Percentiles rank a stretch among this genome's conserved stretches.
phyloP scores from a whole-genome alignment of 2,888 invertebrate species.

The Hedya salicella region DNA sequence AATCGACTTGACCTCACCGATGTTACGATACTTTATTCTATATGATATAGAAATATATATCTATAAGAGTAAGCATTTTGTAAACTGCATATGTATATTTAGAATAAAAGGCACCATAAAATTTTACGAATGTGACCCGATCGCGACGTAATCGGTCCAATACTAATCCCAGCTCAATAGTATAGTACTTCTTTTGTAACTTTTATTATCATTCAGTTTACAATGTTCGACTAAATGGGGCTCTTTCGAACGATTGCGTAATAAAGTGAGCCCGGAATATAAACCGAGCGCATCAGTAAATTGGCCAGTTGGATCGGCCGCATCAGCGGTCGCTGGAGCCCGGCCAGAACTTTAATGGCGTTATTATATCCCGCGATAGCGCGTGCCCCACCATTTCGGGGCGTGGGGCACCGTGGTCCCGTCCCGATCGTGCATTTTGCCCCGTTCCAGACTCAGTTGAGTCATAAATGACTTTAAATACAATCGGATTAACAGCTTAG shows the following conservation, averaged over 20 bases:
- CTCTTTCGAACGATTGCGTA: conserved; percentile 22
- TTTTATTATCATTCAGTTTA: conserved; percentile 7
- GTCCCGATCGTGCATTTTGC: background rate
- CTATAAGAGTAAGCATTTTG: no score
- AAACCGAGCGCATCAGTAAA: conserved; percentile 33
- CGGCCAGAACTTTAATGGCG: conserved; percentile 56
- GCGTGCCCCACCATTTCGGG: conserved; percentile 16
- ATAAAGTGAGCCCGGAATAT: conserved; percentile 19
- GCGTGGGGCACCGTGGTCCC: conserved; percentile 3
- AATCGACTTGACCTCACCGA: no score
- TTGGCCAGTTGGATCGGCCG: conserved; percentile 25
- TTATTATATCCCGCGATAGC: conserved; percentile 53
- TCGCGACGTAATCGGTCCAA: conserved; percentile 5
- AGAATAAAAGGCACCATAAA: conserved; percentile 16
- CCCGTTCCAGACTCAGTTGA: background rate
- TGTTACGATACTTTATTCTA: no score
- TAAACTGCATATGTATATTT: background rate
- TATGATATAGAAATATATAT: no score
- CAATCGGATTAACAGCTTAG: conserved; percentile 21
- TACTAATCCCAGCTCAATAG: conserved; percentile 18
- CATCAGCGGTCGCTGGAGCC: conserved; percentile 51
- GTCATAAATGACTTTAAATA: background rate
- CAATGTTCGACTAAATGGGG: conserved; percentile 7
- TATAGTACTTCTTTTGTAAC: conserved; percentile 3
- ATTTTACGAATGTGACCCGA: background rate